Percentiles rank a stretch among this genome's conserved stretches.
Evolutionary conservation across 2,113 vertebrate genomes (phyloP).

Genomic region (Cygnus atratus): DNA sequence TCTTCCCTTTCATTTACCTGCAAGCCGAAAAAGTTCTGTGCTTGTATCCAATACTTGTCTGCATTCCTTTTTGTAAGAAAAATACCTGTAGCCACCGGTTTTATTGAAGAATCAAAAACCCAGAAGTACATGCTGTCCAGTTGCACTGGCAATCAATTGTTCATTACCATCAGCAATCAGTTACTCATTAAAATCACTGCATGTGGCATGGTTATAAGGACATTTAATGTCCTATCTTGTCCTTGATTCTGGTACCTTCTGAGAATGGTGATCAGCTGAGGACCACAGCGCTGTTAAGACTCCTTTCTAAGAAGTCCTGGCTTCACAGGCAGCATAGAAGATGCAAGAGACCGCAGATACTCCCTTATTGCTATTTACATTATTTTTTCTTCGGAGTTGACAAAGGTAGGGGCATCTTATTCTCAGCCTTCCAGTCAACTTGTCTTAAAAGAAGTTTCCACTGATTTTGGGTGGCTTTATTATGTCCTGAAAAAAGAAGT

Average conservation of each 20-base stretch:
- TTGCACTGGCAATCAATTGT: neutral
- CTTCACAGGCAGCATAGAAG: neutral
- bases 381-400: neutral
- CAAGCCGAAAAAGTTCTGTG: neutral
- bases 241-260: neutral
- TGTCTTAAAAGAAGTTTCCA: neutral
- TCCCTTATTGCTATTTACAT: neutral
- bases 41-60: neutral
- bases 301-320: neutral
- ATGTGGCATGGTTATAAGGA: neutral
- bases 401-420: neutral
- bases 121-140: accelerated
- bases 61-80: neutral
- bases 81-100: neutral
- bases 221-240: neutral
- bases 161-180: neutral
- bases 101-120: neutral
- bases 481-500: neutral
- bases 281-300: neutral
- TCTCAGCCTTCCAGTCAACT: neutral
- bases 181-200: neutral
- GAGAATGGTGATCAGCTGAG: neutral
- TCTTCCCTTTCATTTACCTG: neutral
- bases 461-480: neutral
- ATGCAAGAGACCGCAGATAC: neutral